A percentile compares a stretch with the other conserved stretches of the same genome.
Evolutionary conservation across 2,113 vertebrate genomes (phyloP).

Genomic region (Isichthys henryi): DNA sequence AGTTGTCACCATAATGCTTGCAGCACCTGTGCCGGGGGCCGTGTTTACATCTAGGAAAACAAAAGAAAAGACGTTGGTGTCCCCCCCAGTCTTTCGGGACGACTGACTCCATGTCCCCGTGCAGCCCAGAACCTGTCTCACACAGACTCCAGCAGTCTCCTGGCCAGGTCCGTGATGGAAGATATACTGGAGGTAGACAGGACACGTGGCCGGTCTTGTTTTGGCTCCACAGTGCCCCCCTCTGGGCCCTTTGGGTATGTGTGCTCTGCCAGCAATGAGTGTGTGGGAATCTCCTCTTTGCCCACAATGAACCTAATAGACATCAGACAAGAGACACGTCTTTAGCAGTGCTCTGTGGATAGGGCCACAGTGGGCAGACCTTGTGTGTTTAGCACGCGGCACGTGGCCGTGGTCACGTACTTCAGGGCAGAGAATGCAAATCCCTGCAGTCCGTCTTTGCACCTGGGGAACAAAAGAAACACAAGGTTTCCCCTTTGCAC

Average conservation of each 20-base stretch:
- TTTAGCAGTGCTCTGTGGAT: not conserved
- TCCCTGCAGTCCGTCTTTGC: constrained; percentile 92
- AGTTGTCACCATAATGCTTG: constrained; percentile 96
- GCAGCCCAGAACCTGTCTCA: constrained; percentile 51
- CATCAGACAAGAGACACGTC: not conserved
- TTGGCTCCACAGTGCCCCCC: constrained; percentile 42
- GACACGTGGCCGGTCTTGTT: constrained; percentile 37
- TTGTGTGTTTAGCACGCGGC: too few relatives aligned
- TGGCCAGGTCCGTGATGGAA: constrained; percentile 57
- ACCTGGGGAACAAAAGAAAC: constrained; percentile 60
- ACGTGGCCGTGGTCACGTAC: constrained; percentile 59
- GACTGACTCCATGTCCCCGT: not conserved
- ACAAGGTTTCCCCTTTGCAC: not conserved
- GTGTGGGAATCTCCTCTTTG: constrained; percentile 90
- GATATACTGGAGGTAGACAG: constrained; percentile 52
- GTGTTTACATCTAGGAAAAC: constrained; percentile 77
- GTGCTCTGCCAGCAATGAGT: constrained; percentile 65
- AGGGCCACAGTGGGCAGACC: not conserved
- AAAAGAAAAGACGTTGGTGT: constrained; percentile 31
- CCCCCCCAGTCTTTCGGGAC: constrained; percentile 11
- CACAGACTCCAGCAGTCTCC: constrained; percentile 76
- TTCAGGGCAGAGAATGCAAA: constrained; percentile 94
- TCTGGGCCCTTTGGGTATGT: constrained; percentile 49
- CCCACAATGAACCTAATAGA: constrained; percentile 82
- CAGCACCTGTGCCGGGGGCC: constrained; percentile 96